These are phyloP conservation scores for Epistrophe eligans DNA, from an alignment of 2,888 invertebrate genomes.

Conservation along the genomic window DNA sequence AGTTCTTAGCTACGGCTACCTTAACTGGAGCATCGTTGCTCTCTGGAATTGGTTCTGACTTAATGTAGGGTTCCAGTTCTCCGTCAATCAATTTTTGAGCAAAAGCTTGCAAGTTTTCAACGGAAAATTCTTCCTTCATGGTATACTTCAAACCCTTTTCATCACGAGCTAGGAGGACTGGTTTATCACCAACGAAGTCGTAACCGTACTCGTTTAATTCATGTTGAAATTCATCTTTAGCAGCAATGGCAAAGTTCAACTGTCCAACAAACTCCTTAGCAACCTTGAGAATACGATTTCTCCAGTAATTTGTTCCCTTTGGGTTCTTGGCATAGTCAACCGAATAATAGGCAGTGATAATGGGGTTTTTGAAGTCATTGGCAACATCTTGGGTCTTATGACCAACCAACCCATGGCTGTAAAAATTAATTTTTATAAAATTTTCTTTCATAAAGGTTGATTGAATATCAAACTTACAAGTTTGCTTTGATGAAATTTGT, in stretches of 20 bases:
- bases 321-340: constrained; percentile 98
- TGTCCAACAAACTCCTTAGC: constrained; percentile 84
- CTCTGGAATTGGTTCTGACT: constrained; percentile 97
- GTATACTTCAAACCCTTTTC: constrained; percentile 94
- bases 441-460: neutral
- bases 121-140: constrained; percentile 94
- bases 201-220: constrained; percentile 98
- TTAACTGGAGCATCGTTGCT: constrained; percentile 92
- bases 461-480: constrained; percentile 88
- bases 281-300: constrained; percentile 96
- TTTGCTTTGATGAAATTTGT: constrained; percentile 93
- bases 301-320: constrained; percentile 99
- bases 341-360: constrained; percentile 95
- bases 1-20: constrained; percentile 98
- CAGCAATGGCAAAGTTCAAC: constrained; percentile 94
- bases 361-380: constrained; percentile 94
- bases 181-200: constrained; percentile 94
- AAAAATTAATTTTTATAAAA: constrained; percentile 18
- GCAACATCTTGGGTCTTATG: constrained; percentile 93
- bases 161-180: constrained; percentile 93
- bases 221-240: constrained; percentile 96
- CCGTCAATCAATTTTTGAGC: constrained; percentile 92
- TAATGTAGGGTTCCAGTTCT: constrained; percentile 95
- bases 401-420: constrained; percentile 95
- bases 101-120: constrained; percentile 94